Conservation (phyloP, 1,140 invertebrate species). For the Akabosia matsudoensis region DNA sequence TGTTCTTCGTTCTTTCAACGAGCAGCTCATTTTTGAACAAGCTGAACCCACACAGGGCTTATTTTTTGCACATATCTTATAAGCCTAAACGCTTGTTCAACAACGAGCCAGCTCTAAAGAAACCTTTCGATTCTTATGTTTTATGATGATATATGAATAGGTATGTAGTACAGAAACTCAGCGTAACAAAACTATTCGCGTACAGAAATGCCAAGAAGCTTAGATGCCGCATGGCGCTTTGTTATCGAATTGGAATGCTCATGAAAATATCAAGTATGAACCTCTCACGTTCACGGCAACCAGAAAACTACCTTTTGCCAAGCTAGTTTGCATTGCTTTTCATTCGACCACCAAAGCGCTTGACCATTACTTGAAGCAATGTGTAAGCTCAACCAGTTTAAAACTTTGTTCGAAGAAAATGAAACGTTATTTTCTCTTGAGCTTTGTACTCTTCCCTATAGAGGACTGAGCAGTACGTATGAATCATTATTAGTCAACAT, state of each 20-base stretch:
- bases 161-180: no score
- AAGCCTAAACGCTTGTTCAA: no score
- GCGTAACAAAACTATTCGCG: no score
- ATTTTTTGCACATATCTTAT: no score
- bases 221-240: background rate
- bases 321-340: background rate
- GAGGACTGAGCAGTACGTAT: background rate
- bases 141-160: no score
- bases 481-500: no score
- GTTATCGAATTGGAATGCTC: background rate
- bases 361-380: background rate
- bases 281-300: background rate
- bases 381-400: background rate
- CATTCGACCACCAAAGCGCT: background rate
- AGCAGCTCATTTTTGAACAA: conserved; percentile 6
- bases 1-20: background rate
- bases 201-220: no score
- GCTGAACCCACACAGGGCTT: background rate
- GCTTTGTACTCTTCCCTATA: background rate
- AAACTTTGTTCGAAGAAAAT: background rate
- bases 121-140: background rate
- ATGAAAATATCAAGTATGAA: background rate
- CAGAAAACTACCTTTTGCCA: background rate
- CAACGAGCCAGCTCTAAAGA: background rate
- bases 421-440: background rate